Evolutionary conservation across 2,113 vertebrate genomes (phyloP).

Genomic region (Chitala chitala): DNA sequence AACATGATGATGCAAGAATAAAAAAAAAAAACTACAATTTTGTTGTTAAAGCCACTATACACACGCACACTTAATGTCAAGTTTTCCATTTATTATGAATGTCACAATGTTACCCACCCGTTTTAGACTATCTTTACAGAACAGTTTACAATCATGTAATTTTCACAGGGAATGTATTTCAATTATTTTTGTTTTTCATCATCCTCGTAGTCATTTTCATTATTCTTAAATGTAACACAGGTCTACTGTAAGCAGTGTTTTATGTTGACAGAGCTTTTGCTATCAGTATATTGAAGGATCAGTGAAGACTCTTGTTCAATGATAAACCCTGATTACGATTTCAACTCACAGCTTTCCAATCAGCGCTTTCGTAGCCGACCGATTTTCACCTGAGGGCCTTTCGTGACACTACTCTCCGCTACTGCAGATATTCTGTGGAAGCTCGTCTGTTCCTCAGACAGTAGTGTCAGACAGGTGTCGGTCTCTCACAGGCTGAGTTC

Average conservation of each 20-base stretch:
- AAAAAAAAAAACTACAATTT: too few relatives aligned
- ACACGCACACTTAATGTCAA: not conserved
- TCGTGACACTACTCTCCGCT: not conserved
- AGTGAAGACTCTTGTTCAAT: not conserved
- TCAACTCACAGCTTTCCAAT: not conserved
- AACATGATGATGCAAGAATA: too few relatives aligned
- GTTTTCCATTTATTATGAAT: not conserved
- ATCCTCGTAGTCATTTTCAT: too few relatives aligned
- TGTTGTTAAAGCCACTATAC: not conserved
- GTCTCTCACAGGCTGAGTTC: not conserved
- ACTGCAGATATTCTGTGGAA: not conserved
- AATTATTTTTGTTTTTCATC: too few relatives aligned
- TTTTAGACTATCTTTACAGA: too few relatives aligned
- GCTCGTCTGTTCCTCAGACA: not conserved
- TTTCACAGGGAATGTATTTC: too few relatives aligned
- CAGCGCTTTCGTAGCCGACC: not conserved
- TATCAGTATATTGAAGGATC: not conserved
- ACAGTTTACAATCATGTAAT: too few relatives aligned
- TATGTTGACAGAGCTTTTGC: not conserved
- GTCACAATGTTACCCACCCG: too few relatives aligned
- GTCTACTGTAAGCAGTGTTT: too few relatives aligned
- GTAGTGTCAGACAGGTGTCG: not conserved
- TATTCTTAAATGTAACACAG: too few relatives aligned
- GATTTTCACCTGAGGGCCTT: not conserved
- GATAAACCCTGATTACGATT: not conserved